A percentile compares a stretch with the other conserved stretches of the same genome.
phyloP scores from a whole-genome alignment of 2,888 invertebrate genomes.

The Rhynchonema sp. region DNA sequence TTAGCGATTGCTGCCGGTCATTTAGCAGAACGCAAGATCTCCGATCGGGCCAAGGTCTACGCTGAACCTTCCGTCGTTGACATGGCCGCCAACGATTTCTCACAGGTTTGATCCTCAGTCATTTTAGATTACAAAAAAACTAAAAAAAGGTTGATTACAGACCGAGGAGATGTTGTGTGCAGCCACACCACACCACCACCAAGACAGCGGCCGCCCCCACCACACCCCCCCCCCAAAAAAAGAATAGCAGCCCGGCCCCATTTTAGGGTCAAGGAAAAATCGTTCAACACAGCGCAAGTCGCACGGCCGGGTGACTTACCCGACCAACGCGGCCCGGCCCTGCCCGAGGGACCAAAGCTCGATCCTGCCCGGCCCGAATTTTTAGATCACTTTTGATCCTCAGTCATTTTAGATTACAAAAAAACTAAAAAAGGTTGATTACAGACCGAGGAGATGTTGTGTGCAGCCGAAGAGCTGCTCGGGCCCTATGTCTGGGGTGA shows the following conservation, averaged over 20 bases:
- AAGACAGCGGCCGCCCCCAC: no score
- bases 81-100: conserved; percentile 57
- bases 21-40: conserved; percentile 38
- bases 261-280: no score
- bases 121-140: no score
- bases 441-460: conserved; percentile 54
- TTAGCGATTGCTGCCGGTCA: conserved; percentile 71
- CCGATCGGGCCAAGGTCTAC: conserved; percentile 57
- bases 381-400: background rate
- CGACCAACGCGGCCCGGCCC: no score
- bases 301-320: no score
- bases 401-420: no score
- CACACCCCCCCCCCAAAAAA: conserved; percentile 41
- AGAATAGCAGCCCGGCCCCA: conserved; percentile 11
- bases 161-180: conserved; percentile 59
- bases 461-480: conserved; percentile 58
- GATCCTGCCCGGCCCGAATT: no score
- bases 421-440: no score
- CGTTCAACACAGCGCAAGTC: no score
- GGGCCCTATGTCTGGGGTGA: conserved; percentile 73
- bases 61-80: conserved; percentile 65
- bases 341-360: no score
- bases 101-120: background rate
- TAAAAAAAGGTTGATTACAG: conserved; percentile 23
- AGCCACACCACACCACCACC: no score